Evolutionary conservation across 2,888 invertebrate species (phyloP).

Genomic region (Cerastoderma edule): DNA sequence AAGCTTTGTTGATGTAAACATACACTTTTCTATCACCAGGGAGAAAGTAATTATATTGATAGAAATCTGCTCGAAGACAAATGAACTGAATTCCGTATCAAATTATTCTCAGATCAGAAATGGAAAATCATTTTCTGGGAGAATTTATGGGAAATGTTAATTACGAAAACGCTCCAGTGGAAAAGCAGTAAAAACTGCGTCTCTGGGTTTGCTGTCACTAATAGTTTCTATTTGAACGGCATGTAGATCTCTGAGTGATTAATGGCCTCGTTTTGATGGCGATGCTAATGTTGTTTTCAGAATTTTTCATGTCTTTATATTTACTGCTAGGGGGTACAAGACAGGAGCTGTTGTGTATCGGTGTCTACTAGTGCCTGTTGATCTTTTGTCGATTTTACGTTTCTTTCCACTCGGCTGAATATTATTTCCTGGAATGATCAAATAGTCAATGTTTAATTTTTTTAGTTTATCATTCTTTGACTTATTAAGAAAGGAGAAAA

Average conservation of each 20-base stretch:
- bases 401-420: no score
- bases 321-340: neutral
- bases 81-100: slow-evolving; percentile 19
- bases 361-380: no score
- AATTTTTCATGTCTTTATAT: slow-evolving; percentile 29
- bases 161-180: slow-evolving; percentile 13
- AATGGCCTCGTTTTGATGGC: slow-evolving; percentile 43
- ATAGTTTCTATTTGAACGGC: slow-evolving; percentile 25
- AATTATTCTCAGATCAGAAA: slow-evolving; percentile 15
- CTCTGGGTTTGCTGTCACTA: slow-evolving; percentile 13
- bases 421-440: no score
- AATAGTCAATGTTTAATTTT: no score
- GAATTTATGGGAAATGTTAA: slow-evolving; percentile 7
- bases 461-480: no score
- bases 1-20: no score
- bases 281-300: slow-evolving; percentile 39
- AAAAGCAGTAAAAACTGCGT: slow-evolving; percentile 15
- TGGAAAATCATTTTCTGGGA: no score
- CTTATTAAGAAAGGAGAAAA: no score
- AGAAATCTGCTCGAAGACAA: slow-evolving; percentile 9
- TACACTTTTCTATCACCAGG: slow-evolving; percentile 18
- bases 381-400: no score
- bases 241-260: slow-evolving; percentile 34
- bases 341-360: no score
- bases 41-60: slow-evolving; percentile 19